These are phyloP conservation scores for Bemisia tabaci DNA, from an alignment of 1,140 invertebrate species.

Conservation along the genomic window DNA sequence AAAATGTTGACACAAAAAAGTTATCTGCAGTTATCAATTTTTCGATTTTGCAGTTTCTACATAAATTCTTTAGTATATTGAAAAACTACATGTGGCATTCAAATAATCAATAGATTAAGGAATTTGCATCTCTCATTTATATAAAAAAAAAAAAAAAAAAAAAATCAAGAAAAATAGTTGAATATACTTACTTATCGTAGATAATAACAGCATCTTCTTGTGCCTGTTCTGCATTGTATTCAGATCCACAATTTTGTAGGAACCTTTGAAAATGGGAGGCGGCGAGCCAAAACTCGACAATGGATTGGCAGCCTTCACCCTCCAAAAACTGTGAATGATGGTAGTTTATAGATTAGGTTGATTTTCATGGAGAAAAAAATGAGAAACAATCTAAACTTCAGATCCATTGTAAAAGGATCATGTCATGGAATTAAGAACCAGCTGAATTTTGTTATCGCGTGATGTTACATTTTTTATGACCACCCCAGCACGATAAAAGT, in stretches of 20 bases:
- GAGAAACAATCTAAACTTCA: constrained; percentile 6
- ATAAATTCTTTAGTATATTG: no score
- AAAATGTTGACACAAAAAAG: no score
- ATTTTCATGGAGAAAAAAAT: constrained; percentile 19
- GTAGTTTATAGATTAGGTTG: no score
- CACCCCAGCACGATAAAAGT: not conserved
- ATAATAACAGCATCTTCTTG: constrained; percentile 82
- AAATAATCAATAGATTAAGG: no score
- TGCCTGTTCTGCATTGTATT: constrained; percentile 44
- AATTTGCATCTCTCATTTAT: no score
- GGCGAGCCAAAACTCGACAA: constrained; percentile 82
- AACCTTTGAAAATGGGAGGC: constrained; percentile 43
- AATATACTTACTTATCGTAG: constrained; percentile 62
- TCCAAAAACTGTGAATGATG: constrained; percentile 69
- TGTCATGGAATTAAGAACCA: no score
- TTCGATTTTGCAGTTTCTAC: no score
- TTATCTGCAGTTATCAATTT: no score
- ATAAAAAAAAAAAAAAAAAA: no score
- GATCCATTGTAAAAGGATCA: constrained; percentile 2
- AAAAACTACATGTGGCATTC: no score
- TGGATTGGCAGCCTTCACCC: constrained; percentile 61
- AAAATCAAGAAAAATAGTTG: no score
- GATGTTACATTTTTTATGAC: not conserved
- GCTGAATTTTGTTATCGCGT: no score
- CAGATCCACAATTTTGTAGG: constrained; percentile 34